phyloP scores from a whole-genome alignment of 2,888 invertebrate species.

The Callyntrura guangdongensis region DNA sequence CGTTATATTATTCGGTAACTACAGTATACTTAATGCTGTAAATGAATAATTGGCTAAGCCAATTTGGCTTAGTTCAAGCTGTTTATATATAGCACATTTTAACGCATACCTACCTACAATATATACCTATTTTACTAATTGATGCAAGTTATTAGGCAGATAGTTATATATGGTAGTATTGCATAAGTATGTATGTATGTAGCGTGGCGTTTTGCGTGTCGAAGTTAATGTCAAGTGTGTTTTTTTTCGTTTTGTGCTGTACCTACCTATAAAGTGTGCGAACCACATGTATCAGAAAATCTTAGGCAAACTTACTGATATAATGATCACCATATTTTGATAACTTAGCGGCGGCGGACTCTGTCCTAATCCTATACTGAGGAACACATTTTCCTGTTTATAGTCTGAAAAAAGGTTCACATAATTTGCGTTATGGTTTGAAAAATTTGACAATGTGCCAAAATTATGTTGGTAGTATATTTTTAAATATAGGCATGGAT shows the following conservation, averaged over 20 bases:
- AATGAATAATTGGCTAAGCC: neutral
- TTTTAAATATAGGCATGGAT: neutral
- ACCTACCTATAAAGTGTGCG: neutral
- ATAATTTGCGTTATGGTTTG: neutral
- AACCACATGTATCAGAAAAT: conserved; percentile 18
- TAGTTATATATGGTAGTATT: neutral
- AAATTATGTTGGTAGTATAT: conserved; percentile 6
- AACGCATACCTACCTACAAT: too few relatives aligned
- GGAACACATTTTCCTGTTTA: conserved; percentile 22
- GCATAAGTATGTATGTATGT: neutral
- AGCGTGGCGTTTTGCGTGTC: too few relatives aligned
- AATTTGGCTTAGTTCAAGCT: neutral
- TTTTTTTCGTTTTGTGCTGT: conserved; percentile 21
- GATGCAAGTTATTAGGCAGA: neutral
- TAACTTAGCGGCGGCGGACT: neutral
- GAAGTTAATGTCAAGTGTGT: neutral
- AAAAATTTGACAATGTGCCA: conserved; percentile 30
- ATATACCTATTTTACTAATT: neutral
- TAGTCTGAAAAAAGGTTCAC: conserved; percentile 12
- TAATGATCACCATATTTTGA: conserved; percentile 39
- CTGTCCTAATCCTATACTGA: neutral
- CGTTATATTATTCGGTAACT: too few relatives aligned
- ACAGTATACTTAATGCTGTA: neutral
- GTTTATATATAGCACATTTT: too few relatives aligned
- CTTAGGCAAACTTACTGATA: neutral